Conservation (phyloP, 2,797 vertebrate genomes). For the Eidolon dupreanum region DNA sequence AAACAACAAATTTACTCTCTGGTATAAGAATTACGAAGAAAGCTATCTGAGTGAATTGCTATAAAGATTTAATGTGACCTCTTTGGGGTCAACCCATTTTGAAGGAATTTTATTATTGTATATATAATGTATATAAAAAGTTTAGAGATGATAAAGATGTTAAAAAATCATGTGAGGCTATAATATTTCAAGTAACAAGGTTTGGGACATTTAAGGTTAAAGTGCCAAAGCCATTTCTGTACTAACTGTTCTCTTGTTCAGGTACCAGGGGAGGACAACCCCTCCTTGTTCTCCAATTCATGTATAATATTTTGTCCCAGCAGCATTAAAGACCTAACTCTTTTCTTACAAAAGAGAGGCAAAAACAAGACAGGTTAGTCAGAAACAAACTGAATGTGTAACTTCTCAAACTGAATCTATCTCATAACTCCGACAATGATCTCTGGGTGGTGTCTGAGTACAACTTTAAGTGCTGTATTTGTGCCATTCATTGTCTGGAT, state of each 20-base stretch:
- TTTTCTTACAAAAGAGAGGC: constrained; percentile 38
- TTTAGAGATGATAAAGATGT: neutral
- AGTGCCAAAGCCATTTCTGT: constrained; percentile 81
- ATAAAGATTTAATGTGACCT: constrained; percentile 33
- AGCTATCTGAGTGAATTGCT: constrained; percentile 34
- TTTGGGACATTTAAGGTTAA: constrained; percentile 71
- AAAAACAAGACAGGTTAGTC: constrained; percentile 25
- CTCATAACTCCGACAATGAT: constrained; percentile 28
- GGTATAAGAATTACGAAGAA: constrained; percentile 48
- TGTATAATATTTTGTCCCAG: constrained; percentile 31
- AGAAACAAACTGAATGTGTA: constrained; percentile 50
- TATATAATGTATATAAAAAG: constrained; percentile 79
- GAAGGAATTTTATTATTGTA: constrained; percentile 78
- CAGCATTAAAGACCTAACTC: constrained; percentile 25
- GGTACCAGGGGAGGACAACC: neutral
- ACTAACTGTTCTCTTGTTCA: constrained; percentile 56
- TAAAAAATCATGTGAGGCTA: constrained; percentile 66
- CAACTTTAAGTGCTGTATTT: constrained; percentile 57
- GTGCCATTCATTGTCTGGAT: constrained; percentile 71
- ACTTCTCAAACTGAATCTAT: constrained; percentile 30
- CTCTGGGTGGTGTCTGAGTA: constrained; percentile 28
- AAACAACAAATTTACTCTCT: constrained; percentile 8
- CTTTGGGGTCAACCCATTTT: constrained; percentile 31
- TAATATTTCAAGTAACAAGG: constrained; percentile 41
- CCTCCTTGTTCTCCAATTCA: constrained; percentile 36